Evolutionary conservation across 2,888 invertebrate species (phyloP), one percentile per base, ranked within the genome.

Genomic region (Synergus umbraculus): DNA sequence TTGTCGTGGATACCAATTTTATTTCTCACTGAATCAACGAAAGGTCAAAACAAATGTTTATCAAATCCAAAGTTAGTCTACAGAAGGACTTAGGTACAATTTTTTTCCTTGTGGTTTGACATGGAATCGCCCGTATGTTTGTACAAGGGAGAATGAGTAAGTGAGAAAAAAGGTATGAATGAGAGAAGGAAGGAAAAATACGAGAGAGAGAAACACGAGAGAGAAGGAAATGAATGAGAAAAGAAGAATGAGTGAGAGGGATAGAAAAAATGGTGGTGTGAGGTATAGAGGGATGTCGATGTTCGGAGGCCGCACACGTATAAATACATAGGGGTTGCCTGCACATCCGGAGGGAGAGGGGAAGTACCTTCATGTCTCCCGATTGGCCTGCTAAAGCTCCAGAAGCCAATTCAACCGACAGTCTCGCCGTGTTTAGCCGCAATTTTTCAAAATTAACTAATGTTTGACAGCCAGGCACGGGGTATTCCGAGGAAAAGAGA

Each of bases 361-460:
- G 78, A 78, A 82, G 81, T 84, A 85, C 81, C 83, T 76, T 80
- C 86, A 86, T 86, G 86, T 86, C 82, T 88, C 87, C 86, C 89
- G 89, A 90, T 90, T 90, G 89, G 89, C 87, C 87, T 87, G 88
- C 87, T 88, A 85, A 87, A 88, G 85, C 73, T 73, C 73, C 37
- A 54, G 54, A 73, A 73, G 73, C 73, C 54, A 73, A 54, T 54
- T 89, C 87, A 89, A 89, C 88, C 90, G 87, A 86, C 88, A 84
- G 85, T 86, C 86, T 79, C 86, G 84, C 87, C 77, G 88, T 90
- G 89, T 90, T 91, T 90, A 89, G 88, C 83, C 83, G 88, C 90
- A 89, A 91, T 91, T 91, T 91, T 91, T 91, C 90, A 90, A 91
- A 91, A 91, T 91, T 91, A 91, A 90, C 90, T 89, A 89, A 91